phyloP scores from a whole-genome alignment of 2,888 invertebrate species.

The Gortyna flavago region DNA sequence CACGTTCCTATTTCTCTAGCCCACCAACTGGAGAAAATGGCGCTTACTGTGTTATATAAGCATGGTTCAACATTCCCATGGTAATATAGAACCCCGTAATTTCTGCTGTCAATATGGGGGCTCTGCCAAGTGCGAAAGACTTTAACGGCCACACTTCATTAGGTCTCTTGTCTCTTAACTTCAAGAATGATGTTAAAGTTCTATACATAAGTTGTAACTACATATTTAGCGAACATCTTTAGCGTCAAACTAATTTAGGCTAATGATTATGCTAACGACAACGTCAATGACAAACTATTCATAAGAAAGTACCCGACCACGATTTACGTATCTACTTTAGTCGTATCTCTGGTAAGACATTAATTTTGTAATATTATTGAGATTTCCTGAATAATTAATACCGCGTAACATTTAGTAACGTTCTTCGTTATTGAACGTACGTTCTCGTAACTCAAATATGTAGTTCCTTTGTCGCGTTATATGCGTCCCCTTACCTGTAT shows the following conservation, averaged over 20 bases:
- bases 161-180: not conserved
- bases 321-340: not conserved
- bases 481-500: not conserved
- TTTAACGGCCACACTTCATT: not conserved
- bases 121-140: constrained; percentile 7
- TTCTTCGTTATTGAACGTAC: not conserved
- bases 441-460: constrained; percentile 1
- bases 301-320: constrained; percentile 7
- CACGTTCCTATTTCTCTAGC: not conserved
- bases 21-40: not conserved
- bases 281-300: constrained; percentile 14
- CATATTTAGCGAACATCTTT: constrained; percentile 20
- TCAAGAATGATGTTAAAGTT: constrained; percentile 6
- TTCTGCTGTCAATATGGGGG: constrained; percentile 24
- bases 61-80: constrained; percentile 3
- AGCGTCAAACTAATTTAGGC: constrained; percentile 32
- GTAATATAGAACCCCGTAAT: not conserved
- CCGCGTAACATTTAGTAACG: constrained; percentile 12
- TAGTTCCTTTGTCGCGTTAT: not conserved
- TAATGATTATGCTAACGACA: constrained; percentile 32
- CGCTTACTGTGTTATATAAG: constrained; percentile 19
- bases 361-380: constrained; percentile 8
- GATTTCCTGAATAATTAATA: constrained; percentile 7
- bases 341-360: constrained; percentile 1
- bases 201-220: not conserved